A percentile compares a stretch with the other conserved stretches of the same genome.
Evolutionary conservation across 1,140 invertebrate genomes (phyloP).

Genomic region (Pogonognathellus flavescens): DNA sequence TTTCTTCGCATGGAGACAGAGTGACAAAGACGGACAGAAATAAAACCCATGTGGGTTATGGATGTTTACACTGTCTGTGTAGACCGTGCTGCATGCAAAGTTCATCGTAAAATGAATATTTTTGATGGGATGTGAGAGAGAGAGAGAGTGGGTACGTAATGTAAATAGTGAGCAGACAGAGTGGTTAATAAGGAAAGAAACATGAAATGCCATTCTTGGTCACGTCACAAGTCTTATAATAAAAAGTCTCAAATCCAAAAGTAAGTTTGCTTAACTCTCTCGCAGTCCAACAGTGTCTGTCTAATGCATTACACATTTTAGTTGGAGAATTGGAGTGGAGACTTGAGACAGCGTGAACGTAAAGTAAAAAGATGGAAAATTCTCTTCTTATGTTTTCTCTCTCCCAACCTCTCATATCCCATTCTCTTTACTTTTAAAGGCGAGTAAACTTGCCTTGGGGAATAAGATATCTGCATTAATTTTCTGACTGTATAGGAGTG

Average conservation of each 20-base stretch:
- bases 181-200: constrained; percentile 6
- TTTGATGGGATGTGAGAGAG: not conserved
- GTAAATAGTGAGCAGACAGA: not conserved
- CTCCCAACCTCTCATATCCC: constrained; percentile 1
- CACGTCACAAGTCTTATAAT: constrained; percentile 1
- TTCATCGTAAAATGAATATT: not conserved
- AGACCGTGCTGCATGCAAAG: too few relatives aligned
- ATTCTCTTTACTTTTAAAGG: constrained; percentile 28
- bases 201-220: constrained; percentile 18
- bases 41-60: too few relatives aligned
- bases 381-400: not conserved
- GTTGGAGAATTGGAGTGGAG: too few relatives aligned
- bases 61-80: too few relatives aligned
- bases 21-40: too few relatives aligned
- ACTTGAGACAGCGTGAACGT: too few relatives aligned
- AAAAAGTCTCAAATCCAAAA: constrained; percentile 29
- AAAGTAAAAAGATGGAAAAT: not conserved
- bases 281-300: not conserved
- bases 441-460: constrained; percentile 22
- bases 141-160: too few relatives aligned
- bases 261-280: constrained; percentile 13
- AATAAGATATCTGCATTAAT: constrained; percentile 39
- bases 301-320: too few relatives aligned
- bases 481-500: not conserved
- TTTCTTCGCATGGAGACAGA: not conserved